These are phyloP conservation scores for Aldabrachelys gigantea DNA, from an alignment of 2,113 vertebrate genomes.

Conservation along the genomic window DNA sequence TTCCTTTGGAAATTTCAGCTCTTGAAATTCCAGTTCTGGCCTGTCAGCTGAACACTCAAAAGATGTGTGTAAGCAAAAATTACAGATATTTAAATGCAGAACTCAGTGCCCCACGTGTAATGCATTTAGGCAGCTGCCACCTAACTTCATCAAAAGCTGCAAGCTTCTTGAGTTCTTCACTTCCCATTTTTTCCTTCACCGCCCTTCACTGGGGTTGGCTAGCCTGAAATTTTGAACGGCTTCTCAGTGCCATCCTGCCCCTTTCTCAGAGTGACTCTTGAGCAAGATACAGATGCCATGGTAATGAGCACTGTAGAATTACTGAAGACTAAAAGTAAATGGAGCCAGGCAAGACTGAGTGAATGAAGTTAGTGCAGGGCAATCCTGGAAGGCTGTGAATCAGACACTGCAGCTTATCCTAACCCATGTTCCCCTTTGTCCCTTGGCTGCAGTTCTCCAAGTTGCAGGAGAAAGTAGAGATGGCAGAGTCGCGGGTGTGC, in stretches of 20 bases:
- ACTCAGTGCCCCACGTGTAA: neutral
- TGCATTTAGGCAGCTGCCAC: neutral
- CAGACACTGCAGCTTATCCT: neutral
- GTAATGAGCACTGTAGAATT: neutral
- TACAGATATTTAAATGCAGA: accelerated
- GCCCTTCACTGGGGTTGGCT: neutral
- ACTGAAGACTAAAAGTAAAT: neutral
- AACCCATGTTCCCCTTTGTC: neutral
- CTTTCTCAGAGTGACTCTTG: neutral
- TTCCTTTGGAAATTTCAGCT: neutral
- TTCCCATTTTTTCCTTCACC: neutral
- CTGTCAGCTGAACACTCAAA: neutral
- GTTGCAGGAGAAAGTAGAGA: constrained; percentile 88
- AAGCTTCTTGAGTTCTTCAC: neutral
- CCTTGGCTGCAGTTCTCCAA: constrained; percentile 79
- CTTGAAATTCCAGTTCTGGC: neutral
- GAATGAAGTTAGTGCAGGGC: neutral
- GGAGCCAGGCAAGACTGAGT: neutral
- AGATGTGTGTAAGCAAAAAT: neutral
- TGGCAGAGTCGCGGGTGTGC: constrained; percentile 90
- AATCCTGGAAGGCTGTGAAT: neutral
- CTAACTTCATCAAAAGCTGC: neutral
- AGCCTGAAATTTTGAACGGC: neutral
- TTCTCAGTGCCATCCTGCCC: neutral
- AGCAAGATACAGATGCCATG: neutral